Evolutionary conservation across 2,797 vertebrate species (phyloP).

Genomic region (Anabas testudineus): DNA sequence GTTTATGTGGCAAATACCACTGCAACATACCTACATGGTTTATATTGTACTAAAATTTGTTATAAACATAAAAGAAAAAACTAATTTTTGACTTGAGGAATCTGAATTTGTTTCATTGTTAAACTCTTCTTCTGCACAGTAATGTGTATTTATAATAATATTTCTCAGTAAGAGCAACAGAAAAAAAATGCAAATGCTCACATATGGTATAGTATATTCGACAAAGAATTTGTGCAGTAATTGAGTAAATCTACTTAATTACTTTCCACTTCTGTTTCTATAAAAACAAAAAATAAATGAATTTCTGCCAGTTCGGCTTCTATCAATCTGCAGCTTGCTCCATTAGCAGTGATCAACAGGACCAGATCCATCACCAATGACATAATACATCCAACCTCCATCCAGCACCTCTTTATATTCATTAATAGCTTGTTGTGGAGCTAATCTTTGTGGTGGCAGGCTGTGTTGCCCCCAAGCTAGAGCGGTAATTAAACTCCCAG

Average conservation of each 20-base stretch:
- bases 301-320: conserved; percentile 7
- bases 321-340: conserved; percentile 39
- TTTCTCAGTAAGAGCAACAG: too few species aligned
- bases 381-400: conserved; percentile 23
- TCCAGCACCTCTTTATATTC: conserved; percentile 58
- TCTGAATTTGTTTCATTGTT: neutral
- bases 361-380: conserved; percentile 62
- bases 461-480: conserved; percentile 48
- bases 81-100: too few species aligned
- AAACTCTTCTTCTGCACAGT: too few species aligned
- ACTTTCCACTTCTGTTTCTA: neutral
- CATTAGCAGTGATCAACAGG: conserved; percentile 35
- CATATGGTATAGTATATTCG: too few species aligned
- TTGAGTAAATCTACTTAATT: neutral
- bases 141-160: too few species aligned
- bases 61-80: too few species aligned
- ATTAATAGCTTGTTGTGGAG: conserved; percentile 63
- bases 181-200: too few species aligned
- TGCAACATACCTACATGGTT: too few species aligned
- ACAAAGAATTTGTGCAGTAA: too few species aligned
- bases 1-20: too few species aligned
- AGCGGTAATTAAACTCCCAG: conserved; percentile 63
- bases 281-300: conserved; percentile 14
- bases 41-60: too few species aligned
- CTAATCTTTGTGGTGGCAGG: conserved; percentile 70